Evolutionary conservation across 1,140 invertebrate genomes (phyloP).

Genomic region (Pteromalus puparum): DNA sequence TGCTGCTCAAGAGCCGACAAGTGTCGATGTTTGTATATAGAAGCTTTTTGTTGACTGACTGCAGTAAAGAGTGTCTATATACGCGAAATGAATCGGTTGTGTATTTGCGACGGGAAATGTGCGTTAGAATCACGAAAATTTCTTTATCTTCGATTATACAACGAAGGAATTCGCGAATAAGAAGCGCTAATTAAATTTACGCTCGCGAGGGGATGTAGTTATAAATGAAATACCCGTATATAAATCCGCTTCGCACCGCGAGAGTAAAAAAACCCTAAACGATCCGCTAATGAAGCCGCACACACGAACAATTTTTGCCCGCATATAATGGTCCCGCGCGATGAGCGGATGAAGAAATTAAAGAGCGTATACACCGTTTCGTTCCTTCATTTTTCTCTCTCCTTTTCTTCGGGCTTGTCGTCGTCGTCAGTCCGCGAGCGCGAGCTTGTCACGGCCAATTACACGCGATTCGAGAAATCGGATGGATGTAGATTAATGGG

Average conservation of each 20-base stretch:
- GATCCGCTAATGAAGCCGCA: not conserved
- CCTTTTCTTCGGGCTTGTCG: not conserved
- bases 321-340: not conserved
- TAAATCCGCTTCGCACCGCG: too few relatives aligned
- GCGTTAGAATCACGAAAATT: too few relatives aligned
- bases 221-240: not conserved
- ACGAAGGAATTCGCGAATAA: too few relatives aligned
- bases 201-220: too few relatives aligned
- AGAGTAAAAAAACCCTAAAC: not conserved
- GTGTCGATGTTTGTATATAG: conserved; percentile 10
- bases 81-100: too few relatives aligned
- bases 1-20: not conserved
- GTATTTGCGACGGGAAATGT: too few relatives aligned
- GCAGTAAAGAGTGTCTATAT: too few relatives aligned
- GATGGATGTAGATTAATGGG: conserved; percentile 42
- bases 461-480: conserved; percentile 40
- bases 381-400: conserved; percentile 8
- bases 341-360: not conserved
- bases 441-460: conserved; percentile 7
- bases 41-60: not conserved
- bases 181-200: not conserved
- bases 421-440: not conserved
- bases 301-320: not conserved
- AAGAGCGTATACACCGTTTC: conserved; percentile 6
- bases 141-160: too few relatives aligned